Conservation (phyloP, 2,113 vertebrate species). For the Hippocampus guttulatus region DNA sequence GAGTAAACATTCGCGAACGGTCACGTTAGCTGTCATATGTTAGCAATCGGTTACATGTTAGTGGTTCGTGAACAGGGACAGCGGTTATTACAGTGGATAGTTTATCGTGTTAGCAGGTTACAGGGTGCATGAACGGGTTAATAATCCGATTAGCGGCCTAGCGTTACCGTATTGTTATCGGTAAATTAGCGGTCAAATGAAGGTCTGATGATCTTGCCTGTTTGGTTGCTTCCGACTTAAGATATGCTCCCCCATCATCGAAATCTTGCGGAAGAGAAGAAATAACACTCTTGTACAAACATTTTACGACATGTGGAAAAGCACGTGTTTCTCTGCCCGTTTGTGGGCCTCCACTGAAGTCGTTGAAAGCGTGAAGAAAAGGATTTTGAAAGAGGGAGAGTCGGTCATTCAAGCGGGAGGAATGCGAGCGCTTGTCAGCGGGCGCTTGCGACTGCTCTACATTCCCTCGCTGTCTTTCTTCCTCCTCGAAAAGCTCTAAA, state of each 20-base stretch:
- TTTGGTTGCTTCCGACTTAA: neutral
- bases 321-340: neutral
- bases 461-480: constrained; percentile 36
- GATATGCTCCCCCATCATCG: neutral
- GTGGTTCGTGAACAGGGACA: no score
- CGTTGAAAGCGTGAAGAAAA: neutral
- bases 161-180: no score
- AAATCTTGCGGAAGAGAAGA: neutral
- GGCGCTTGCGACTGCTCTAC: constrained; percentile 55
- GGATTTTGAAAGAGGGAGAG: neutral
- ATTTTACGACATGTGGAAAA: neutral
- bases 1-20: no score
- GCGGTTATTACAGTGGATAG: no score
- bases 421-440: constrained; percentile 41
- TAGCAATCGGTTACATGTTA: no score
- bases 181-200: neutral
- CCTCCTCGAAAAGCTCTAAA: constrained; percentile 58
- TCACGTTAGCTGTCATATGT: no score
- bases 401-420: neutral
- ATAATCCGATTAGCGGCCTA: neutral
- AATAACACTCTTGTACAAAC: neutral
- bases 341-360: neutral
- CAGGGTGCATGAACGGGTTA: neutral
- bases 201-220: no score
- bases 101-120: no score